Evolutionary conservation across 2,113 vertebrate genomes (phyloP).

Genomic region (Ctenodactylus gundi): DNA sequence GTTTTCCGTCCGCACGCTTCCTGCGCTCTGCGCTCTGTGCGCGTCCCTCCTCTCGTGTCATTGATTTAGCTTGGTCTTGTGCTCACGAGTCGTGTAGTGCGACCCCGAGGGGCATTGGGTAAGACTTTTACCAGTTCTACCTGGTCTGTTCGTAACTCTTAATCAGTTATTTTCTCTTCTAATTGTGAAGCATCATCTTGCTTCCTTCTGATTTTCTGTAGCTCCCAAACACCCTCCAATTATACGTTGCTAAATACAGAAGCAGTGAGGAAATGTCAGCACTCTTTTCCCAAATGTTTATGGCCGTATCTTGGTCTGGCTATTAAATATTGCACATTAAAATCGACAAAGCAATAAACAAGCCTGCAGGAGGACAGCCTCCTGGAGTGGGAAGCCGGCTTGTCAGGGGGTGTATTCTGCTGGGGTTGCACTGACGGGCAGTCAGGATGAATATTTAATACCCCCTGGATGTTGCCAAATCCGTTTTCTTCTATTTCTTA

Average conservation of each 20-base stretch:
- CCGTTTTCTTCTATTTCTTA: conserved; percentile 51
- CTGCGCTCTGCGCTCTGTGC: accelerated
- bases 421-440: conserved; percentile 68
- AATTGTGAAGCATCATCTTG: conserved; percentile 22
- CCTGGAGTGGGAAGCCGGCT: conserved; percentile 29
- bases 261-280: conserved; percentile 70
- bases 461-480: conserved; percentile 63
- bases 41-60: not conserved
- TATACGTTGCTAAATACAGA: conserved; percentile 54
- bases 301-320: conserved; percentile 41
- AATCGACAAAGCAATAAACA: conserved; percentile 75
- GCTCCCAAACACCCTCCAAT: conserved; percentile 35
- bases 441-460: conserved; percentile 76
- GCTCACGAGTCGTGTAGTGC: not conserved
- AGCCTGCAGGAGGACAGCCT: conserved; percentile 64
- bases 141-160: not conserved
- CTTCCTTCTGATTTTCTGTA: conserved; percentile 56
- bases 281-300: conserved; percentile 69
- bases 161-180: conserved; percentile 27
- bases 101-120: not conserved
- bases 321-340: conserved; percentile 70
- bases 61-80: not conserved
- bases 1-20: accelerated
- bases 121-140: not conserved
- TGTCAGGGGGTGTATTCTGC: conserved; percentile 59